A percentile compares a stretch with the other conserved stretches of the same genome.
Conservation (phyloP, 1,140 invertebrate genomes). For the Campodea augens region DNA sequence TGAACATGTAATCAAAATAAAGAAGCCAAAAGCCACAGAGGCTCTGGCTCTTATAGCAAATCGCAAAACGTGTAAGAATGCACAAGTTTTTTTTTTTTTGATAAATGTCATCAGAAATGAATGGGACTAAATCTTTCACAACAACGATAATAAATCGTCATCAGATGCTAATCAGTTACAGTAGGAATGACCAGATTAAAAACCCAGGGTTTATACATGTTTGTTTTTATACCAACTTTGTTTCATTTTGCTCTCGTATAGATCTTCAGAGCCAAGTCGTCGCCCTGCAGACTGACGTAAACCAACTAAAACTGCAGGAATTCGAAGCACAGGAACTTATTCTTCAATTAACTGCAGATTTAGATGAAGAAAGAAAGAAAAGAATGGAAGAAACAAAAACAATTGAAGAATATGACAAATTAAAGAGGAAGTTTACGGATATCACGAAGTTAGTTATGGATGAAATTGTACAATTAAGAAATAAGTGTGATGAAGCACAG, state of each 20-base stretch:
- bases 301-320: conserved; percentile 38
- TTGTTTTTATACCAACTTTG: not conserved
- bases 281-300: conserved; percentile 41
- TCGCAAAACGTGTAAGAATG: too few species aligned
- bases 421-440: conserved; percentile 37
- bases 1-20: not conserved
- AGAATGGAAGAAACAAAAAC: conserved; percentile 26
- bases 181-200: not conserved
- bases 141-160: too few species aligned
- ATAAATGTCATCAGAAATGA: too few species aligned
- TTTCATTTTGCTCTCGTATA: not conserved
- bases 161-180: too few species aligned
- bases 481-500: conserved; percentile 35
- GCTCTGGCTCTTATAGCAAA: too few species aligned
- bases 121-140: too few species aligned
- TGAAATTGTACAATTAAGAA: conserved; percentile 35
- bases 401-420: conserved; percentile 29
- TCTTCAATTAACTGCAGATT: conserved; percentile 25
- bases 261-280: conserved; percentile 34
- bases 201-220: not conserved
- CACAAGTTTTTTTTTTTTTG: too few species aligned
- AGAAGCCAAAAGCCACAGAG: too few species aligned
- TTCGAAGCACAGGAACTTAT: conserved; percentile 45
- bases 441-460: conserved; percentile 41
- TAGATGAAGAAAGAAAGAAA: conserved; percentile 33